phyloP scores from a whole-genome alignment of 2,888 invertebrate species.

The Lypha dubia region DNA sequence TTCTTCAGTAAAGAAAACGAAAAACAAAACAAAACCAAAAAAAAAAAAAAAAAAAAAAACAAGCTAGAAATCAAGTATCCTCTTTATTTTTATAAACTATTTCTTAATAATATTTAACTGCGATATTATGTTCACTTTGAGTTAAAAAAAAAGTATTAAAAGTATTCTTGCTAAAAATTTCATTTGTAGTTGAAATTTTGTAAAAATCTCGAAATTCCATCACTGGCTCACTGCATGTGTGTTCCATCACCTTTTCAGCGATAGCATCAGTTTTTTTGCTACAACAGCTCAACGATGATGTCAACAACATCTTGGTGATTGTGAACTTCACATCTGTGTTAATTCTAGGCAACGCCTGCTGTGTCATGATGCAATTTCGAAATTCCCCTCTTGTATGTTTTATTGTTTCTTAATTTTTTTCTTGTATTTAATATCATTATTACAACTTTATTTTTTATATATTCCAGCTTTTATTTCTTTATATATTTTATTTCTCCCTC shows the following conservation, averaged over 20 bases:
- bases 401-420: neutral
- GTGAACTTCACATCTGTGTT: neutral
- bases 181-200: constrained; percentile 43
- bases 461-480: constrained; percentile 58
- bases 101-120: constrained; percentile 55
- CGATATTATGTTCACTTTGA: constrained; percentile 48
- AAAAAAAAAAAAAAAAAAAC: constrained; percentile 17
- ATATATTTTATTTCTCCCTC: constrained; percentile 29
- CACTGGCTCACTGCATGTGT: neutral
- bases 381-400: neutral
- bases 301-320: too few species aligned
- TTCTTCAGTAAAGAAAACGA: constrained; percentile 49
- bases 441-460: constrained; percentile 53
- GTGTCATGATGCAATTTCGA: neutral
- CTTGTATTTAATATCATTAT: constrained; percentile 13
- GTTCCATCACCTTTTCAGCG: neutral
- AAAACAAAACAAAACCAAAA: constrained; percentile 21
- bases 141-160: constrained; percentile 27
- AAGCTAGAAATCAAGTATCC: constrained; percentile 42
- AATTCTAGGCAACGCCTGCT: neutral
- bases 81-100: constrained; percentile 50
- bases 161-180: constrained; percentile 19
- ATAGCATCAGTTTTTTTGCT: neutral
- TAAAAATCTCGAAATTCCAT: constrained; percentile 6
- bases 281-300: too few species aligned